Base-by-base conservation (phyloP, 1,140 invertebrate species). In the Cyclina sinensis region DNA sequence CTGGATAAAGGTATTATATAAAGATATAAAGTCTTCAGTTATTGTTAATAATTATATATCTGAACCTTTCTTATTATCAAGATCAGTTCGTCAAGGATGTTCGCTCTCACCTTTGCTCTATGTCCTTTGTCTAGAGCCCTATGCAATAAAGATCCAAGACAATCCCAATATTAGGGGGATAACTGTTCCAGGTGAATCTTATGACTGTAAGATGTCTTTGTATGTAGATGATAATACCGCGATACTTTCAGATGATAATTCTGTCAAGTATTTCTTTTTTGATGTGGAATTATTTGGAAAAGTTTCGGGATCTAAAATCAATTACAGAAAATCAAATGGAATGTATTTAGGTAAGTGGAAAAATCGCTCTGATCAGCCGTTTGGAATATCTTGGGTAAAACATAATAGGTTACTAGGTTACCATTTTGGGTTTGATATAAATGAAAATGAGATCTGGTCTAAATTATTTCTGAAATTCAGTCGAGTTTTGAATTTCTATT, bases 61-160 rank as follows among this genome's bases (percentile, higher is more conserved):
- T 0, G 87, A 93, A 1, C 90, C 90, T 0, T 93, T 96, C 39
- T 46, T 37, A 2, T 83, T 96, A 11, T 37, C 43, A 0, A 24
- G 95, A 0, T 93, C 94, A 24, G 94, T 96, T 0, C 89, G 91
- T 12, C 95, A 96, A 86, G 95, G 95, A 1, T 95, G 94, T 85
- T 94, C 95, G 0, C 59, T 96, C 2, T 95, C 94, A 70, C 93
- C 94, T 0, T 78, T 96, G 0, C 88, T 95, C 0, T 96, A 96
- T 90, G 95, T 95, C 79, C 81, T 96, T 0, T 93, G 92, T 0
- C 89, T 96, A 0, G 94, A 96, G 73, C 93, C 92, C 14, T 90
- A 91, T 32, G 78, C 86, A 18, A 88, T 32, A 83, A 83, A 86
- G 14, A 43, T 86, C 0, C 65, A 85, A 24, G 24, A 83, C n/a